Percentiles rank a stretch among this genome's conserved stretches.
phyloP scores from a whole-genome alignment of 30 jellyfish, hydroid and myxozoan genomes.

The Aurelia sp. region DNA sequence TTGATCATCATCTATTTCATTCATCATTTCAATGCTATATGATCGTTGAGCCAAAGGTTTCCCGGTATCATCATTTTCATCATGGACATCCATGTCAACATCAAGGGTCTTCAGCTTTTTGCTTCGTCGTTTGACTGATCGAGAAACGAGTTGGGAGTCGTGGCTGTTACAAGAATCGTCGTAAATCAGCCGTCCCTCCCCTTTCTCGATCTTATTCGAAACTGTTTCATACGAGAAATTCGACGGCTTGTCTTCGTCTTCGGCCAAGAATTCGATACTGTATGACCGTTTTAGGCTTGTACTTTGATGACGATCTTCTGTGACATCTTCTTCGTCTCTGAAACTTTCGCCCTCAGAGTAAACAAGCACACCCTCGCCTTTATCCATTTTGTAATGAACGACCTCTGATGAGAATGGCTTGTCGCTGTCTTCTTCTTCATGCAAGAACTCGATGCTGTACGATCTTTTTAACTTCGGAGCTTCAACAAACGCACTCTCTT shows the following conservation, averaged over 20 bases:
- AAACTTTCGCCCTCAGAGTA: constrained; percentile 36
- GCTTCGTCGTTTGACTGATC: constrained; percentile 5
- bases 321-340: not conserved
- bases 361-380: constrained; percentile 63
- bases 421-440: constrained; percentile 30
- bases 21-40: constrained; percentile 31
- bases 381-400: constrained; percentile 51
- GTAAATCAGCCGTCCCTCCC: constrained; percentile 41
- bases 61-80: not conserved
- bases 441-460: constrained; percentile 54
- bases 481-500: constrained; percentile 1
- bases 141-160: not conserved
- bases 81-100: constrained; percentile 24
- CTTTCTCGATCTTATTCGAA: constrained; percentile 59
- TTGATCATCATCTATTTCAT: constrained; percentile 5
- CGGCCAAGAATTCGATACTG: constrained; percentile 64
- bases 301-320: not conserved
- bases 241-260: constrained; percentile 29
- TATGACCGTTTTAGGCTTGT: constrained; percentile 22
- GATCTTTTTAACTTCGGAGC: constrained; percentile 37
- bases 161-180: constrained; percentile 19
- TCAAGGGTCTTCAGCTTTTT: constrained; percentile 48
- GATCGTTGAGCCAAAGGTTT: constrained; percentile 6
- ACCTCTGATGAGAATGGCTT: constrained; percentile 50
- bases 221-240: constrained; percentile 49